Percentiles rank a stretch among this genome's conserved stretches.
Evolutionary conservation across 2,113 vertebrate genomes (phyloP).

Genomic region (Erpornis zantholeuca): DNA sequence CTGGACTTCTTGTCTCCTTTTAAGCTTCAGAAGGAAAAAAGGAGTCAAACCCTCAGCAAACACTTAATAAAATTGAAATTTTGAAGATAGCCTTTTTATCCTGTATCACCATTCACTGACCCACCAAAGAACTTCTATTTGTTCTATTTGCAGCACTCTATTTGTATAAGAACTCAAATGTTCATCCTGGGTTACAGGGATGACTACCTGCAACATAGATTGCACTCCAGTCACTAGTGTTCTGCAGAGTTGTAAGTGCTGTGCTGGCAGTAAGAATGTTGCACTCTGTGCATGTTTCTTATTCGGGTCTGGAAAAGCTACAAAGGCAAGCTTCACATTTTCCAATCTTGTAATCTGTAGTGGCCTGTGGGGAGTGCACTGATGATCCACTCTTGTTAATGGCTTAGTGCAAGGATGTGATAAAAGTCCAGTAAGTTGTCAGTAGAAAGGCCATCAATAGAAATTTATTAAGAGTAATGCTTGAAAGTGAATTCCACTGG

Average conservation of each 20-base stretch:
- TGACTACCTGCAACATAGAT: background rate
- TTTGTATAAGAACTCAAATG: background rate
- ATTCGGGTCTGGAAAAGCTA: background rate
- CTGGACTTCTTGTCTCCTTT: background rate
- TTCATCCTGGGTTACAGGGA: background rate
- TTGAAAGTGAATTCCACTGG: background rate
- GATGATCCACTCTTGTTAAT: background rate
- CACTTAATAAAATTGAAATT: background rate
- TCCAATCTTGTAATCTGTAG: background rate
- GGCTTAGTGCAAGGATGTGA: slow-evolving; percentile 4
- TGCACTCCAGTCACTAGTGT: background rate
- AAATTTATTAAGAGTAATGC: slow-evolving; percentile 20
- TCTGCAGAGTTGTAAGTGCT: background rate
- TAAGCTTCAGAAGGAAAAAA: background rate
- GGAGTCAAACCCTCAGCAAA: background rate
- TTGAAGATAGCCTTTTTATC: background rate
- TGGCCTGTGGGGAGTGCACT: background rate
- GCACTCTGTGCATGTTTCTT: background rate
- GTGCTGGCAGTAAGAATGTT: background rate
- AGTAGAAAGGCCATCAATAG: background rate
- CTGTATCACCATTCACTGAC: background rate
- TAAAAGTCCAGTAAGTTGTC: slow-evolving; percentile 19
- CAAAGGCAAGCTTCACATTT: background rate
- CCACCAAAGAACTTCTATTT: background rate
- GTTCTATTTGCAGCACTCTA: background rate